phyloP scores from a whole-genome alignment of 2,797 vertebrate species.

The Monodelphis domestica region DNA sequence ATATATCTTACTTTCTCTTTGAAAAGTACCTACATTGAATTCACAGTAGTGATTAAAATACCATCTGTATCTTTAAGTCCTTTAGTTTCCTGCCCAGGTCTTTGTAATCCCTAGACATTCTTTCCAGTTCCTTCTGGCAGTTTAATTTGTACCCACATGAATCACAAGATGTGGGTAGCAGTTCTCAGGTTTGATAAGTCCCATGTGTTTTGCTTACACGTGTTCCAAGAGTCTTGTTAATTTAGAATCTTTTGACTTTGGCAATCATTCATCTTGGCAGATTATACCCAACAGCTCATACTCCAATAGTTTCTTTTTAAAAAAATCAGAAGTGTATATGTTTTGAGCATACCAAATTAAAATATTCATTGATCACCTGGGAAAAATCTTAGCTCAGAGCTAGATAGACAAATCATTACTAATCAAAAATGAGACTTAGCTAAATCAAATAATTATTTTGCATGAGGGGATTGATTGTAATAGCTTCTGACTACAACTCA shows the following conservation, averaged over 20 bases:
- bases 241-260: conserved; percentile 10
- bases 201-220: conserved; percentile 1
- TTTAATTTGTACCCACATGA: conserved; percentile 4
- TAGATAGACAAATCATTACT: background rate
- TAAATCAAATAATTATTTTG: background rate
- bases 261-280: background rate
- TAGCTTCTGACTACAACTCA: background rate
- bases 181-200: background rate
- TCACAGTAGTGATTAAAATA: background rate
- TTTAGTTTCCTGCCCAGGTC: background rate
- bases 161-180: conserved; percentile 2
- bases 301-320: background rate
- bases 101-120: background rate
- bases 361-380: background rate
- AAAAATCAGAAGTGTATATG: background rate
- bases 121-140: background rate
- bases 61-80: background rate
- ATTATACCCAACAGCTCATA: background rate
- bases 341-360: background rate
- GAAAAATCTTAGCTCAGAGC: background rate
- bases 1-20: background rate
- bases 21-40: background rate
- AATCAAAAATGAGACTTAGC: background rate
- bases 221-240: conserved; percentile 1
- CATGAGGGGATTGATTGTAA: background rate